Base-by-base conservation (phyloP, 2,888 invertebrate species). In the Cantharis lateralis region DNA sequence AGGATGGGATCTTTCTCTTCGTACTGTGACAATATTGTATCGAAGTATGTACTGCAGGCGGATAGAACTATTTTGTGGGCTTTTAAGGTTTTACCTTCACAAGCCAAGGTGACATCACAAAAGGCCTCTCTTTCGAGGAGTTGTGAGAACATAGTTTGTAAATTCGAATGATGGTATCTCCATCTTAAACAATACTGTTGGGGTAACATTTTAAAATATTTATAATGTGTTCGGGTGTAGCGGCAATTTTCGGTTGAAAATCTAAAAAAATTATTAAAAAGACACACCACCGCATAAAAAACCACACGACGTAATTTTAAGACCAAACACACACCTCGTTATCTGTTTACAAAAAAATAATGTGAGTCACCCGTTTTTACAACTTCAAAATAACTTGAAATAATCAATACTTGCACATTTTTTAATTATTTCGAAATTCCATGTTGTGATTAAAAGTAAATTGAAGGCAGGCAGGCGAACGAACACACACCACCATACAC, bases 141-240 rank as follows among this genome's bases (percentile, higher is more conserved):
- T 88, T 95, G 95, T 73, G 95, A 95, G 89, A 96, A 96, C 93
- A 96, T 96, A 32, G 93, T 95, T 90, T 96, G 95, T 82, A 97
- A 91, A 88, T 97, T 97, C 81, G 94, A 94, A 89, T 96, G 96
- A 89, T 97, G 96, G 89, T 96, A 96, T 86, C 96, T 96, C 96
- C 96, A 97, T 89, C 96, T 90, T 83, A 97, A 90, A 87, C 96
- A 97, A 90, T 96, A 97, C 89, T 96, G 96, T 89, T 96, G 96
- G 74, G 95, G 94, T 89, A 93, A 90, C 94, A 95, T 95, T 88
- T 70, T 89, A 89, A 77, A 48, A 48, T 48, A n/a, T 48, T n/a
- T 7, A 7, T 48, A 48, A n/a, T n/a, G n/a, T n/a, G n/a, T 77
- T 77, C 18, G 64, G 18, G 75, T 73, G 72, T 79, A 76, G 10